Conservation (phyloP, 1,140 invertebrate species). For the Habropoda laboriosa region DNA sequence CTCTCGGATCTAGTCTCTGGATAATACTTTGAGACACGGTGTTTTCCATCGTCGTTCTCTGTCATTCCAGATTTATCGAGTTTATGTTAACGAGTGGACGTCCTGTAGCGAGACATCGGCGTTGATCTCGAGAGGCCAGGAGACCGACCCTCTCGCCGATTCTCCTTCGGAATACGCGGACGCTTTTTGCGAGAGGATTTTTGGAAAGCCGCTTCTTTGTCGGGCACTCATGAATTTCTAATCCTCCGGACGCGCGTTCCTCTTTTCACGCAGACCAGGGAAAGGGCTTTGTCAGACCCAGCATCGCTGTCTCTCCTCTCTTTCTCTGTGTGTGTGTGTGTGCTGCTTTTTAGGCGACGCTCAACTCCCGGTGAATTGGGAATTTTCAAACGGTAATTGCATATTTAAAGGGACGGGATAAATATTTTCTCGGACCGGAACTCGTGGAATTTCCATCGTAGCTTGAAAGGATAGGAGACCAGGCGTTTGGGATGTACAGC, state of each 20-base stretch:
- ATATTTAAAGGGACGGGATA: constrained; percentile 42
- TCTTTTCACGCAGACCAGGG: constrained; percentile 26
- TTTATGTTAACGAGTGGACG: constrained; percentile 38
- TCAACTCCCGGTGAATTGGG: constrained; percentile 12
- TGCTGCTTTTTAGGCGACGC: constrained; percentile 29
- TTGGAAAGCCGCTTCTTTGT: constrained; percentile 46
- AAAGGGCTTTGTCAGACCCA: constrained; percentile 18
- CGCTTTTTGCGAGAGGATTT: constrained; percentile 40
- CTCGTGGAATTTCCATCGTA: neutral
- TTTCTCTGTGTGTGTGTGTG: too few relatives aligned
- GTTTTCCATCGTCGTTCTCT: neutral
- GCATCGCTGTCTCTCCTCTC: neutral
- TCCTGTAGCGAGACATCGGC: neutral
- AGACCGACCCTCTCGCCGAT: neutral
- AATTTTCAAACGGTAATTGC: constrained; percentile 51
- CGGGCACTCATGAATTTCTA: constrained; percentile 45
- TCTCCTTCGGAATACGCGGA: constrained; percentile 17
- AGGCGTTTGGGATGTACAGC: too few relatives aligned
- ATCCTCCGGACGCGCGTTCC: constrained; percentile 33
- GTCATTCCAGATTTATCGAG: constrained; percentile 53
- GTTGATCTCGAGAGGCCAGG: neutral
- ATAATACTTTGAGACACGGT: too few relatives aligned
- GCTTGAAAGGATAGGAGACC: neutral
- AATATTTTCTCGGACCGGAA: constrained; percentile 28
- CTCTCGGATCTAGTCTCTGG: too few relatives aligned